Evolutionary conservation across 2,113 vertebrate species (phyloP).

Genomic region (Erythrolamprus reginae): DNA sequence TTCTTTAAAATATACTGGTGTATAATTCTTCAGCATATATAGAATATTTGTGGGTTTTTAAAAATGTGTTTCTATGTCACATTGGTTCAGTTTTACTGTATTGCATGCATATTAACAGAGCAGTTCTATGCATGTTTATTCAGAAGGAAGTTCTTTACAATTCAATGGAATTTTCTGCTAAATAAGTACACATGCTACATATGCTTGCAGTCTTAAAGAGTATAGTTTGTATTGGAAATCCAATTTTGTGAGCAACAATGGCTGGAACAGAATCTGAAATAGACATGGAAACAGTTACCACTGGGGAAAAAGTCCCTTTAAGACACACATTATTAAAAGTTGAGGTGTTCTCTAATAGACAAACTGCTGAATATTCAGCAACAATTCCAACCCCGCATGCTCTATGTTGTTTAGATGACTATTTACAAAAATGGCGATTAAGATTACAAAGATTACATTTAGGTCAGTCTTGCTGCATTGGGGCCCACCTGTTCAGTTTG

Average conservation of each 20-base stretch:
- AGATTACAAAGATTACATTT: background rate
- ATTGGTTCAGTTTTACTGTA: slow-evolving; percentile 37
- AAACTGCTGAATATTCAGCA: background rate
- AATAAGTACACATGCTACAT: background rate
- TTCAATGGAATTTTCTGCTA: background rate
- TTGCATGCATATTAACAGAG: slow-evolving; percentile 13
- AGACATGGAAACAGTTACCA: background rate
- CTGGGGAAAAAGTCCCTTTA: background rate
- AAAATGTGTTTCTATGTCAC: slow-evolving; percentile 52
- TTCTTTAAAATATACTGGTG: slow-evolving; percentile 49
- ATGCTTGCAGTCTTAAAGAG: background rate
- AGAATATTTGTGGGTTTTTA: slow-evolving; percentile 43
- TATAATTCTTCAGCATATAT: slow-evolving; percentile 51
- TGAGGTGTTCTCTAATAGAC: background rate
- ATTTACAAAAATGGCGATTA: background rate
- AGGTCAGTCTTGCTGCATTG: background rate
- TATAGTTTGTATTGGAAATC: slow-evolving; percentile 10
- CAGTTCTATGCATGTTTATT: background rate
- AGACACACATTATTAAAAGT: background rate
- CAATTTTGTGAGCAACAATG: background rate
- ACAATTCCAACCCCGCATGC: background rate
- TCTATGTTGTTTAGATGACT: background rate
- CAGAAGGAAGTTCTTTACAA: background rate
- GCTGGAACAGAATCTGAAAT: background rate
- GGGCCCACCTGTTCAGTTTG: background rate